phyloP scores from a whole-genome alignment of 1,140 invertebrate species.

The Teleopsis dalmanni region DNA sequence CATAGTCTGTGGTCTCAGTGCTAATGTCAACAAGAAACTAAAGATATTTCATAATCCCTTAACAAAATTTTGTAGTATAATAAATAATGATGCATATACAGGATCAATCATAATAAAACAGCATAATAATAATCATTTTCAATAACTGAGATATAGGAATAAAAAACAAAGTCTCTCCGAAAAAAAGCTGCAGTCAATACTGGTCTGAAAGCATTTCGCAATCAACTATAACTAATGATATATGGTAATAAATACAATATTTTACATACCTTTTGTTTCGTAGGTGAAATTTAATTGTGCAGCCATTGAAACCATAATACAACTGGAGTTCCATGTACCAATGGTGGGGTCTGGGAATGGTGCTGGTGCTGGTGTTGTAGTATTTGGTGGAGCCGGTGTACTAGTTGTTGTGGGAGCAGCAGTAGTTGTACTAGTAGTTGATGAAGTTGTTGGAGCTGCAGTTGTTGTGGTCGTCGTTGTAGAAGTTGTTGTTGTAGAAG shows the following conservation, averaged over 20 bases:
- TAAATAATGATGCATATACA: too few species aligned
- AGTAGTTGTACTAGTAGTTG: constrained; percentile 17
- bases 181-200: not conserved
- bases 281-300: constrained; percentile 55
- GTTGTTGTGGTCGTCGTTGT: constrained; percentile 8
- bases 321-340: constrained; percentile 52
- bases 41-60: too few species aligned
- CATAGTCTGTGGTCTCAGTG: too few species aligned
- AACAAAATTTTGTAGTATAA: too few species aligned
- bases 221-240: too few species aligned
- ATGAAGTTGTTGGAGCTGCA: constrained; percentile 27
- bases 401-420: constrained; percentile 16
- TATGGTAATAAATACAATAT: too few species aligned
- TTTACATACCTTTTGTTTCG: constrained; percentile 35
- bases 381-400: constrained; percentile 24
- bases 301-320: constrained; percentile 56
- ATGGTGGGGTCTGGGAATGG: constrained; percentile 45
- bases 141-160: too few species aligned
- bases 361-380: constrained; percentile 27
- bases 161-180: too few species aligned
- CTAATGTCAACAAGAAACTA: too few species aligned
- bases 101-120: too few species aligned
- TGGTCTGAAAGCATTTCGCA: not conserved
- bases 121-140: too few species aligned
- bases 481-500: constrained; percentile 16